Evolutionary conservation across 2,113 vertebrate species (phyloP).

Genomic region (Columbina picui): DNA sequence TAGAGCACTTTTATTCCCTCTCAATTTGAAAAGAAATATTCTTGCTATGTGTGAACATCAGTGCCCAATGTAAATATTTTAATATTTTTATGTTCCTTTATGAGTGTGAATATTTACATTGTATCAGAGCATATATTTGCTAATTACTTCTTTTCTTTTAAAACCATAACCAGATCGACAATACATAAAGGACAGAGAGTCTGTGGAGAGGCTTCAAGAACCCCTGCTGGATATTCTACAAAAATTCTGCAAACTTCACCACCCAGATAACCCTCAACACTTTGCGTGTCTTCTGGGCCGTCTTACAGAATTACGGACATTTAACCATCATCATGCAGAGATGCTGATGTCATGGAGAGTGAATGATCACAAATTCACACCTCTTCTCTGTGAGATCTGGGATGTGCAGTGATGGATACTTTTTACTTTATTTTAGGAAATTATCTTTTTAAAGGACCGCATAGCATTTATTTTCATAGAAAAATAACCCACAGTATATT

Average conservation of each 20-base stretch:
- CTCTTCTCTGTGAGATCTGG: constrained; percentile 98
- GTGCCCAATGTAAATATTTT: not conserved
- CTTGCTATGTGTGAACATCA: not conserved
- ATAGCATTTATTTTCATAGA: not conserved
- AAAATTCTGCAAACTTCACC: constrained; percentile 89
- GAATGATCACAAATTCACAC: constrained; percentile 96
- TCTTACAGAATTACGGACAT: constrained; percentile 92
- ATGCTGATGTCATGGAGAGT: constrained; percentile 96
- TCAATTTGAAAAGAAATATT: not conserved
- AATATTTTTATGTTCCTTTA: not conserved
- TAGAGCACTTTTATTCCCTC: not conserved
- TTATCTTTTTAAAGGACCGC: constrained; percentile 17
- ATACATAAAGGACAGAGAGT: constrained; percentile 90
- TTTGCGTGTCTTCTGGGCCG: constrained; percentile 96
- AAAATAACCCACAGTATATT: not conserved
- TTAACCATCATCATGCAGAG: constrained; percentile 94
- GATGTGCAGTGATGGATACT: constrained; percentile 86
- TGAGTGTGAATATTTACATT: not conserved
- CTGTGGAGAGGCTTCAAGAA: constrained; percentile 94
- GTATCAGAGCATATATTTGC: not conserved
- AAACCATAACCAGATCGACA: constrained; percentile 83
- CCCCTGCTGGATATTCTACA: constrained; percentile 88
- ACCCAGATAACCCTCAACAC: constrained; percentile 89
- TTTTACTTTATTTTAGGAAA: not conserved
- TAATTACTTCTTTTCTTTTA: constrained; percentile 6